phyloP scores from a whole-genome alignment of 1,140 invertebrate species.

The Cyrtorhinus lividipennis region DNA sequence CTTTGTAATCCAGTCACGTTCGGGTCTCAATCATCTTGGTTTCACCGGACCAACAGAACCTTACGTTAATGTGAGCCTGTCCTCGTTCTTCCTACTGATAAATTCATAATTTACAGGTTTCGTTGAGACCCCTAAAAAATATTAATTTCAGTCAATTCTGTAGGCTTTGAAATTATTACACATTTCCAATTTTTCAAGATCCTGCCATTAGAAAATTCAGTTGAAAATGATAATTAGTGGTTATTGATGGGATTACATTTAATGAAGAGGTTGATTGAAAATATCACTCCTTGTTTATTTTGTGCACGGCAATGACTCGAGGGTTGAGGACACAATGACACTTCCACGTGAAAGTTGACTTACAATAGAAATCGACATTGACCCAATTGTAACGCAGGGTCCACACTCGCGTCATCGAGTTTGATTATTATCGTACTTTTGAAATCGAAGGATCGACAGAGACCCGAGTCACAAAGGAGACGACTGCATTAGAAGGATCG shows the following conservation, averaged over 20 bases:
- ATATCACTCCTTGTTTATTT: no score
- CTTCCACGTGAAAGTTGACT: no score
- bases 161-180: background rate
- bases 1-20: slow-evolving; percentile 2
- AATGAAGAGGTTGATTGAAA: background rate
- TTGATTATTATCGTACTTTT: no score
- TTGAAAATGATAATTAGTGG: background rate
- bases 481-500: no score
- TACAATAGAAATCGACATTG: no score
- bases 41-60: background rate
- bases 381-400: no score
- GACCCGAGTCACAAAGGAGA: no score
- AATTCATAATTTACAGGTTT: background rate
- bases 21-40: slow-evolving; percentile 1
- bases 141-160: background rate
- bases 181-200: background rate
- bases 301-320: no score
- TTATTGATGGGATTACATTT: background rate
- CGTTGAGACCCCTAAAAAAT: background rate
- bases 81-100: background rate
- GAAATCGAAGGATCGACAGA: no score
- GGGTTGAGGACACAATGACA: no score
- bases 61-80: background rate
- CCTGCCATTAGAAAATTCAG: background rate
- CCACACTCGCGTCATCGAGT: no score